Base-by-base conservation (phyloP, 2,113 vertebrate species). In the Pseudonaja textilis region DNA sequence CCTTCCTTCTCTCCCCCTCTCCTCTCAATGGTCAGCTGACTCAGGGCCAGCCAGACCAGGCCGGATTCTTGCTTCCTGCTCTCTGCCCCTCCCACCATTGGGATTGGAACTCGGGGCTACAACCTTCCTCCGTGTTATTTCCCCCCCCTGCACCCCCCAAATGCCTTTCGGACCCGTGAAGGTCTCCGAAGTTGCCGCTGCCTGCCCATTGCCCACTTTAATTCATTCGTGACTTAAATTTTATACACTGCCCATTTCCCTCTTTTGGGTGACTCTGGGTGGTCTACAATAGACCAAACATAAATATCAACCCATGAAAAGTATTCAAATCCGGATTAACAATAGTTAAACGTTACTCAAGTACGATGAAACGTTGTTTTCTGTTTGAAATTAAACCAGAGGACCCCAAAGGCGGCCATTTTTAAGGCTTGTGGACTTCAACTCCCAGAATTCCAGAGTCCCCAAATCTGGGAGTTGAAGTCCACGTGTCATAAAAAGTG, bases 101-200 rank as follows among this genome's bases (percentile, higher is more conserved):
- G 18, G 14, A 34, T 74, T n/a, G n/a, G n/a, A 74, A 29, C 29
- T 12, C 61, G 3, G 29, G 61, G 61, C 26, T 64, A 2, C 26
- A 1, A 14, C 14, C 20, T 57, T 57, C 56, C 56, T 57, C 55
- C 18, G 20, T 56, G 55, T 20, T 20, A 56, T 20, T 4, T 2
- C 2, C 5, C 5, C 56, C 0, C 47, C 45, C 4, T 6, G 5
- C 4, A 1, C 55, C 3, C 47, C 47, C 5, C 6, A 1, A 57
- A 74, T 34, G 14, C 64, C 14, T 6, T 18, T 34, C 14, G 34
- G 64, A 34, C 11, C n/a, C 64, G 6, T 0, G 64, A 18, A 34
- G 69, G 69, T 34, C 5, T 7, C 69, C 5, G n/a, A n/a, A 74
- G 14, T 5, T 74, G n/a, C 69, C 2, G 16, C n/a, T 18, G 5